Conservation (phyloP, 1,140 invertebrate species). For the Drosophila littoralis region DNA sequence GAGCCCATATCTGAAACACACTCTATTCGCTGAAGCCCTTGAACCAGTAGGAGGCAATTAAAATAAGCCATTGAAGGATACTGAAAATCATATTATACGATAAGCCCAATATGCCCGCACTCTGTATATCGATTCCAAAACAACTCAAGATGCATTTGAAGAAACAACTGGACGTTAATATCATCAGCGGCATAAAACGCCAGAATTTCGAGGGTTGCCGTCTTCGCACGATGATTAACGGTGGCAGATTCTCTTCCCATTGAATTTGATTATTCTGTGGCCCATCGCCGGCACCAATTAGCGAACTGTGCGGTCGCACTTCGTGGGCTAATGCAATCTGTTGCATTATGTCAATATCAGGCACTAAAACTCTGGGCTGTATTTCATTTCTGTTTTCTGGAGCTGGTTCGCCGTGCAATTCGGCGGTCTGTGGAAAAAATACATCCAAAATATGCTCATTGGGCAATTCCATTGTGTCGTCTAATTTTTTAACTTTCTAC, state of each 20-base stretch:
- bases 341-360: not conserved
- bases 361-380: not conserved
- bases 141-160: slow-evolving; percentile 11
- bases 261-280: slow-evolving; percentile 20
- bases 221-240: slow-evolving; percentile 12
- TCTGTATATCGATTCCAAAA: slow-evolving; percentile 1
- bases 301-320: not conserved
- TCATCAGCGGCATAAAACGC: slow-evolving; percentile 13
- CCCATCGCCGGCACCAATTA: slow-evolving; percentile 40
- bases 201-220: slow-evolving; percentile 6
- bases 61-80: slow-evolving; percentile 28
- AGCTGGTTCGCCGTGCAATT: not conserved
- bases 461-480: slow-evolving; percentile 17
- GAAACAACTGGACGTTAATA: slow-evolving; percentile 12
- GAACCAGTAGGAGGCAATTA: slow-evolving; percentile 10
- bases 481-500: not conserved
- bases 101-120: slow-evolving; percentile 2
- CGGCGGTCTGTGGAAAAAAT: slow-evolving; percentile 7
- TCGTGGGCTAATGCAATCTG: not conserved
- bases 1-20: too few species aligned
- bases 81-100: slow-evolving; percentile 20
- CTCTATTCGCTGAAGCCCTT: not conserved
- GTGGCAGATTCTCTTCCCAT: slow-evolving; percentile 1
- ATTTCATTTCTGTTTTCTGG: not conserved
- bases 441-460: slow-evolving; percentile 21